Evolutionary conservation across 2,888 invertebrate species (phyloP).

Genomic region (Andrena hattorfiana): DNA sequence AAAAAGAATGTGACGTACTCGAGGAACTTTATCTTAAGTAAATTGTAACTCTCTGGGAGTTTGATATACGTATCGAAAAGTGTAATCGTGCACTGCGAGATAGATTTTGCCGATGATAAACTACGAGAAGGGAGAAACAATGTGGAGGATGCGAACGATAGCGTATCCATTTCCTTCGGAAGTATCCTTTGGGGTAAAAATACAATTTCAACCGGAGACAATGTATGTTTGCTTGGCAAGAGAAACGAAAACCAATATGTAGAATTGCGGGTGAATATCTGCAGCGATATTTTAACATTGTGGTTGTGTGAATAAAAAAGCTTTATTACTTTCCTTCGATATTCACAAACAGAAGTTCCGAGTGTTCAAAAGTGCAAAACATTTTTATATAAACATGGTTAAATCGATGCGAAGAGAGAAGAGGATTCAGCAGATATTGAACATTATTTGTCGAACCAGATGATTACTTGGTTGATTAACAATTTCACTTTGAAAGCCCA

Average conservation of each 20-base stretch:
- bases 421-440: background rate
- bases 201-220: background rate
- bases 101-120: background rate
- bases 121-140: background rate
- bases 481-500: background rate
- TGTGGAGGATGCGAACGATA: background rate
- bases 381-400: too few species aligned
- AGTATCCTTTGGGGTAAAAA: background rate
- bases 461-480: background rate
- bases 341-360: too few species aligned
- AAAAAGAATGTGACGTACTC: conserved; percentile 8
- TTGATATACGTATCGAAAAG: background rate
- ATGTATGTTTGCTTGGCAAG: background rate
- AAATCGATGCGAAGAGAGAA: too few species aligned
- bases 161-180: background rate
- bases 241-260: background rate
- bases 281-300: too few species aligned
- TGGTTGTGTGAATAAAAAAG: too few species aligned
- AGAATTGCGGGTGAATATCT: too few species aligned
- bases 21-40: background rate
- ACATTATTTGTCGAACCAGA: background rate
- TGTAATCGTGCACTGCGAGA: background rate
- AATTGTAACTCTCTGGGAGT: background rate
- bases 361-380: too few species aligned
- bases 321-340: too few species aligned